These are phyloP conservation scores for Sitta carolinensis DNA, from an alignment of 2,797 vertebrate genomes.

Conservation along the genomic window DNA sequence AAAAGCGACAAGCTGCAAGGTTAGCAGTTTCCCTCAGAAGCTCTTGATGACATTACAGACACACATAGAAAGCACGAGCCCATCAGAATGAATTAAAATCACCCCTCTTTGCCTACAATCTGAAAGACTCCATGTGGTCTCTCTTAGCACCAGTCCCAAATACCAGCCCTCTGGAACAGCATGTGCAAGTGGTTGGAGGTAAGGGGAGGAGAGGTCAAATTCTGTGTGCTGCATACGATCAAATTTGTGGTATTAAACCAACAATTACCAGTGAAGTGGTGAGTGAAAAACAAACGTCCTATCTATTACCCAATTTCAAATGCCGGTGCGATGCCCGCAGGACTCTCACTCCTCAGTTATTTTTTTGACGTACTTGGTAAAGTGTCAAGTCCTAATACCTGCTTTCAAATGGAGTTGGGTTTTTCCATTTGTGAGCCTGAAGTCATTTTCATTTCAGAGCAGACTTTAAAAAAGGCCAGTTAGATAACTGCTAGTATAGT, in stretches of 20 bases:
- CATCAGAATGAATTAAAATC: constrained; percentile 68
- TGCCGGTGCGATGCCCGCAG: background rate
- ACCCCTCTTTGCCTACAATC: constrained; percentile 32
- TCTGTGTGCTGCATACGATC: background rate
- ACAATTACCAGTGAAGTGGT: constrained; percentile 46
- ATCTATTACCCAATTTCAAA: constrained; percentile 49
- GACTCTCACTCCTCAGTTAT: background rate
- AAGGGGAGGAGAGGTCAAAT: constrained; percentile 36
- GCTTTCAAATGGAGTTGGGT: background rate
- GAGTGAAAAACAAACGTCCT: constrained; percentile 51
- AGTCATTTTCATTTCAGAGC: constrained; percentile 1
- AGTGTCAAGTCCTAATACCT: constrained; percentile 12
- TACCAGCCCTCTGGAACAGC: constrained; percentile 9
- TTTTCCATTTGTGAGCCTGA: constrained; percentile 23
- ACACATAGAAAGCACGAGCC: constrained; percentile 55
- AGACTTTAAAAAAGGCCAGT: background rate
- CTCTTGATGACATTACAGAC: constrained; percentile 57
- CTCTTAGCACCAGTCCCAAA: constrained; percentile 28
- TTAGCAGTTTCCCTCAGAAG: constrained; percentile 67
- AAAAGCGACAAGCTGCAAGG: constrained; percentile 63
- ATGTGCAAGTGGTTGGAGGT: constrained; percentile 33
- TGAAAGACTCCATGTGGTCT: constrained; percentile 61
- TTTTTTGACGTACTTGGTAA: constrained; percentile 42
- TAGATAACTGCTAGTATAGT: background rate
- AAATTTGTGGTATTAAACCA: constrained; percentile 49